A percentile compares a stretch with the other conserved stretches of the same genome.
Evolutionary conservation across 2,888 invertebrate species (phyloP).

Genomic region (Eupithecia vulgata): DNA sequence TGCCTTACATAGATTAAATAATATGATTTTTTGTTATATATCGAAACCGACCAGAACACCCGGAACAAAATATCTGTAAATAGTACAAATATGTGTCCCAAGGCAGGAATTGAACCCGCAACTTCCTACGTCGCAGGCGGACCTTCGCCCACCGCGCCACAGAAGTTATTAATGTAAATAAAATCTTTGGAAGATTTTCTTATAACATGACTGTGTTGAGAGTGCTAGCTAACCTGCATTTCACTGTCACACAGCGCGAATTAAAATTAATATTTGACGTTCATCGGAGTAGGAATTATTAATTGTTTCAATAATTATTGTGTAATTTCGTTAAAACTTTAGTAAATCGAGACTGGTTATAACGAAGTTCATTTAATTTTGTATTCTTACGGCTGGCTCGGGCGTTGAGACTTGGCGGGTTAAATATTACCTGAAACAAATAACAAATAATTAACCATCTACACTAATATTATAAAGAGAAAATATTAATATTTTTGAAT

Average conservation of each 20-base stretch:
- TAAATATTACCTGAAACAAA: not conserved
- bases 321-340: conserved; percentile 21
- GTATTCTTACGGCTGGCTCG: not conserved
- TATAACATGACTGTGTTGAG: not conserved
- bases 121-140: no score
- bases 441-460: not conserved
- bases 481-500: no score
- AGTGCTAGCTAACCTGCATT: not conserved
- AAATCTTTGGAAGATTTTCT: not conserved
- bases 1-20: no score
- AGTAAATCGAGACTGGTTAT: conserved; percentile 14
- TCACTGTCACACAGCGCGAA: conserved; percentile 16
- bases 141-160: no score
- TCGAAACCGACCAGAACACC: no score
- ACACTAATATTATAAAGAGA: no score
- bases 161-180: no score
- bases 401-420: not conserved
- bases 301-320: conserved; percentile 31
- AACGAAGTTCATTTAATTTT: not conserved
- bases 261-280: conserved; percentile 23
- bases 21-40: no score
- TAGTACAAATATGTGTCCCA: no score
- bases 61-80: no score
- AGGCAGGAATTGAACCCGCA: no score
- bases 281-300: conserved; percentile 24